Evolutionary conservation across 2,113 vertebrate genomes (phyloP).

Genomic region (Nansenia antarctica): DNA sequence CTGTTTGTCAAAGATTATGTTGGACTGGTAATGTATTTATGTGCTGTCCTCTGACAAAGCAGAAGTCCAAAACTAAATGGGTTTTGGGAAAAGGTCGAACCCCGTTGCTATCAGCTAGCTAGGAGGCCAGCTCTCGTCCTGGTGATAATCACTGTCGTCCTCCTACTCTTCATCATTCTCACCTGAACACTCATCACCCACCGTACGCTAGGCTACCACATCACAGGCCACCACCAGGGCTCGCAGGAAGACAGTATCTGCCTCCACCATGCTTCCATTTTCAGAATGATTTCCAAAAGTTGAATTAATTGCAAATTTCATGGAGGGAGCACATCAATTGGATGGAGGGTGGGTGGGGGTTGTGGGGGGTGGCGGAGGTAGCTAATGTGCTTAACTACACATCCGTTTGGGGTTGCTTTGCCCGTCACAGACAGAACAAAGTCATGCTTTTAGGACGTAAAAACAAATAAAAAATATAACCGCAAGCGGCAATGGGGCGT

Average conservation of each 20-base stretch:
- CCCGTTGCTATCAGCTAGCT: not conserved
- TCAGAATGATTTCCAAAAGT: slow-evolving; percentile 56
- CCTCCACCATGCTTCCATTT: slow-evolving; percentile 46
- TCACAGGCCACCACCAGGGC: too few relatives aligned
- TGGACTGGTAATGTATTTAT: not conserved
- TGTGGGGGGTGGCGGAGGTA: not conserved
- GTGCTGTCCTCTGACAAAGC: not conserved
- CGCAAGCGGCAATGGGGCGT: too few relatives aligned
- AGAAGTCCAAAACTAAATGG: not conserved
- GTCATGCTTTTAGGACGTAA: slow-evolving; percentile 21
- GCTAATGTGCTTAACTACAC: slow-evolving; percentile 38
- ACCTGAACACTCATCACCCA: too few relatives aligned
- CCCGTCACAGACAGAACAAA: slow-evolving; percentile 29
- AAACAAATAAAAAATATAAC: slow-evolving; percentile 24
- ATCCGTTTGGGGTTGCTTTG: slow-evolving; percentile 30
- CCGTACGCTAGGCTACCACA: too few relatives aligned
- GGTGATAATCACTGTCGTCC: not conserved
- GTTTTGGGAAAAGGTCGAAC: too few relatives aligned
- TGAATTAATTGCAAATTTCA: slow-evolving; percentile 49
- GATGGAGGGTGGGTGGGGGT: not conserved
- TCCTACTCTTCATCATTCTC: not conserved
- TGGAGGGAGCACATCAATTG: not conserved
- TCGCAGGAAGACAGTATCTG: too few relatives aligned
- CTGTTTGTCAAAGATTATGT: not conserved
- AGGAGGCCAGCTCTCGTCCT: not conserved